Base-by-base conservation (phyloP, 2,113 vertebrate genomes). In the Salminus brasiliensis region DNA sequence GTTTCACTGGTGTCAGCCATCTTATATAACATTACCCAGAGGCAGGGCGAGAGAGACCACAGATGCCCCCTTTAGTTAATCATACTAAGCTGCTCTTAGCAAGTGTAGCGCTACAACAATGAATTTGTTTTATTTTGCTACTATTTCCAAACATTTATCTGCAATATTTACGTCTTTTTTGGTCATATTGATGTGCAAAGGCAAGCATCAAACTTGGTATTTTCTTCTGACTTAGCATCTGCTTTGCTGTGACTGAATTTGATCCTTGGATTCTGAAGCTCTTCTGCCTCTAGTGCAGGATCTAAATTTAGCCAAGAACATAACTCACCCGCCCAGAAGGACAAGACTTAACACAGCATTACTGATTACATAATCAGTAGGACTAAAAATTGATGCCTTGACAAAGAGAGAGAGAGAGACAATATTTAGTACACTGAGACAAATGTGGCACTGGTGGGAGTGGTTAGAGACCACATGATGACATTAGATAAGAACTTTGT, bases 11-110 rank as follows among this genome's bases (percentile, higher is more conserved):
- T 12, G 13, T 32, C 13, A 32, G 29, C 15, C 25, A 32, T 60
- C 57, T 60, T 60, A 60, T 27, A 60, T 60, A 60, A 60, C 57
- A 60, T 62, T 13, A 62, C 59, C 59, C 29, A 32, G 59, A 32
- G 59, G 27, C 27, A 62, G 11, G 21, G 30, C 6, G 60, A 25
- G 25, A 27, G 2, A 13, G 57, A 34, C 57, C 25, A 30, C 12
- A 18, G 59, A 29, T 62, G 57, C 57, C 57, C 25, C 57, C 29
- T 60, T 10, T 15, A 32, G 27, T 32, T 62, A 57, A 23, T 53
- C 52, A 59, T 29, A 29, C 41, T 43, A 43, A 45, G 27, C 57
- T 27, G 30, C 27, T 5, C 27, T 29, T 57, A 1, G 43, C 6
- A 57, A 29, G 1, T 29, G 55, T 29, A 60, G 23, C 57, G 12